Conservation (phyloP, 1,140 invertebrate species). For the Epicauta chinensis region DNA sequence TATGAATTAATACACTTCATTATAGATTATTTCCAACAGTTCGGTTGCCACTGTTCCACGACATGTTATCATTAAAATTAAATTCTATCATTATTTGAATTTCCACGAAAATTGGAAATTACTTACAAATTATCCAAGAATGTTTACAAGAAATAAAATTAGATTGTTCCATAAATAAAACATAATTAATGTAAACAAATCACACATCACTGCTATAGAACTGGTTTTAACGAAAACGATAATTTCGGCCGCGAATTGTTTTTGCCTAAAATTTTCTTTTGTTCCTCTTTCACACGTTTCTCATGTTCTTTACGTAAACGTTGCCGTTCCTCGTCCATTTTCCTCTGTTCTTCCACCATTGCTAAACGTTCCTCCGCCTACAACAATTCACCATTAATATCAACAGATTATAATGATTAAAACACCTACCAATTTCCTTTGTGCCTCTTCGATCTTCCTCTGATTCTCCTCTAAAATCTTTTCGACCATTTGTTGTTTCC, state of each 20-base stretch:
- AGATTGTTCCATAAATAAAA: too few relatives aligned
- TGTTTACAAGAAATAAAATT: too few relatives aligned
- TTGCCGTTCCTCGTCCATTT: conserved; percentile 92
- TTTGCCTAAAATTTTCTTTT: conserved; percentile 94
- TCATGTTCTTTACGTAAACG: conserved; percentile 88
- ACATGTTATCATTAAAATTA: too few relatives aligned
- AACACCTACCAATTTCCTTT: conserved; percentile 80
- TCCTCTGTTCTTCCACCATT: conserved; percentile 93
- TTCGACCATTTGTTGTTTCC: conserved; percentile 91
- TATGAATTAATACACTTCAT: too few relatives aligned
- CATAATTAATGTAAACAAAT: too few relatives aligned
- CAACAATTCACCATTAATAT: conserved; percentile 1
- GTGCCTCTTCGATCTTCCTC: conserved; percentile 93
- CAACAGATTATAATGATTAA: background rate
- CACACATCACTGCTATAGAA: conserved; percentile 40
- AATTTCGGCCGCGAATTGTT: conserved; percentile 94
- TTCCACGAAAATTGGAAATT: too few relatives aligned
- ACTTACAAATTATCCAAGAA: too few relatives aligned
- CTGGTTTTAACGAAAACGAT: conserved; percentile 83
- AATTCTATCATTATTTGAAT: too few relatives aligned
- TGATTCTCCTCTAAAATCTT: conserved; percentile 97
- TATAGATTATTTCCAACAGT: too few relatives aligned
- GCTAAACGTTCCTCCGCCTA: conserved; percentile 94
- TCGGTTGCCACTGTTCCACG: too few relatives aligned
- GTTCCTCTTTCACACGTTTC: conserved; percentile 86